phyloP scores from a whole-genome alignment of 2,797 vertebrate genomes.

The Danio tinwini region DNA sequence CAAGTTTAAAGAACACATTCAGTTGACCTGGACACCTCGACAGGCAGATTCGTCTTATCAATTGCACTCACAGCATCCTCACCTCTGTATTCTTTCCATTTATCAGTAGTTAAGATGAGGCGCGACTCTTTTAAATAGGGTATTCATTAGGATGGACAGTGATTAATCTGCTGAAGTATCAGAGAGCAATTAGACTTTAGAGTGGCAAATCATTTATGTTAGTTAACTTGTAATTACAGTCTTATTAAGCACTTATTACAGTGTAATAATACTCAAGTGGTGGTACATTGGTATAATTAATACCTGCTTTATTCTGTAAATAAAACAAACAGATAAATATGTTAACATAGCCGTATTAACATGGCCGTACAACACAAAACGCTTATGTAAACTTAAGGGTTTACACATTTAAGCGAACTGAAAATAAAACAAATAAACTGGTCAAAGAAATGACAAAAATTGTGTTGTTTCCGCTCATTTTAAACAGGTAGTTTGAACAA shows the following conservation, averaged over 20 bases:
- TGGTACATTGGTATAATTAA: background rate
- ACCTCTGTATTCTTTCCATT: constrained; percentile 57
- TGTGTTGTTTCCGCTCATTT: too few relatives aligned
- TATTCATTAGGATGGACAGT: constrained; percentile 38
- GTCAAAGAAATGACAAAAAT: too few relatives aligned
- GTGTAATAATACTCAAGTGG: background rate
- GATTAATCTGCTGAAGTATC: constrained; percentile 26
- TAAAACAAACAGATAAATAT: background rate
- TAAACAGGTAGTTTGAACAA: too few relatives aligned
- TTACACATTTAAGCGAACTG: too few relatives aligned
- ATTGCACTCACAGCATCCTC: constrained; percentile 58
- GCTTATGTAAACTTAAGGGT: too few relatives aligned
- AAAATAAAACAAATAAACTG: too few relatives aligned
- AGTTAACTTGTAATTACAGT: constrained; percentile 27
- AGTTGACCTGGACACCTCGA: constrained; percentile 57
- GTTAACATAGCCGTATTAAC: too few relatives aligned
- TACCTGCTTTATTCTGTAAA: background rate
- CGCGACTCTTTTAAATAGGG: constrained; percentile 60
- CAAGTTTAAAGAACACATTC: constrained; percentile 62
- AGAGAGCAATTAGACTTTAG: constrained; percentile 40
- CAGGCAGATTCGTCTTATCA: constrained; percentile 69
- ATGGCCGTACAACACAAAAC: too few relatives aligned
- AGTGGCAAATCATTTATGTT: background rate
- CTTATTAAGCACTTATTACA: constrained; percentile 9
- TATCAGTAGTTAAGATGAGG: constrained; percentile 58